Base-by-base conservation (phyloP, 2,888 invertebrate genomes). In the Caenorhabditis uteleia region DNA sequence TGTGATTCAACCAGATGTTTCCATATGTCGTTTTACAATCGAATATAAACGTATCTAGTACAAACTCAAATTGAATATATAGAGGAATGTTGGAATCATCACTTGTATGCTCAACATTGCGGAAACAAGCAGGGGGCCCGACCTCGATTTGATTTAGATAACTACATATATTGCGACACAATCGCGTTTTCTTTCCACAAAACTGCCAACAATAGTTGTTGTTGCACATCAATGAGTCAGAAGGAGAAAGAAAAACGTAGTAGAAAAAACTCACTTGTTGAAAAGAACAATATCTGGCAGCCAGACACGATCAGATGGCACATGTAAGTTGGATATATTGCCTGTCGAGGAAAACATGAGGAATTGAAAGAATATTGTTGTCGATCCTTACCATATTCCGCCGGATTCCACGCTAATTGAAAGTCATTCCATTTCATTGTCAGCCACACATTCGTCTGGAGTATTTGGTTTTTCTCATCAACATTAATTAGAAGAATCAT, bases 401-500 rank as follows among this genome's bases (percentile, higher is more conserved):
- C 72, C 1, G 85, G 84, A 49, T 85, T 82, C 86, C 86, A 86
- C 20, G 67, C 56, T 31, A 86, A 77, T 70, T 86, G 86, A 45
- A 81, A 83, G 45, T 83, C 82, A 49, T 75, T 74, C 82, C 82
- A 82, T 47, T 77, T 79, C 69, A 84, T 71, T 16, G 83, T 84
- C 55, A 83, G 53, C 83, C 83, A 83, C 10, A 84, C 82, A 51
- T 83, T 83, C 18, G 83, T 83, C 43, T 84, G 83, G 49, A 83
- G 77, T 38, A 83, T 83, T 62, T 83, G 82, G 53, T 83, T 83
- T 53, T 77, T 78, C 59, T 82, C 82, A 50, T 82, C 79, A 70
- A 86, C 85, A 66, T 85, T 86, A 67, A 87, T 86, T 38, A 87
- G 82, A 70, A 87, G 84, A 61, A 86, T 85, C 72, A 87, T 82